phyloP scores from a whole-genome alignment of 2,888 invertebrate species.

The Chrysolina americana region DNA sequence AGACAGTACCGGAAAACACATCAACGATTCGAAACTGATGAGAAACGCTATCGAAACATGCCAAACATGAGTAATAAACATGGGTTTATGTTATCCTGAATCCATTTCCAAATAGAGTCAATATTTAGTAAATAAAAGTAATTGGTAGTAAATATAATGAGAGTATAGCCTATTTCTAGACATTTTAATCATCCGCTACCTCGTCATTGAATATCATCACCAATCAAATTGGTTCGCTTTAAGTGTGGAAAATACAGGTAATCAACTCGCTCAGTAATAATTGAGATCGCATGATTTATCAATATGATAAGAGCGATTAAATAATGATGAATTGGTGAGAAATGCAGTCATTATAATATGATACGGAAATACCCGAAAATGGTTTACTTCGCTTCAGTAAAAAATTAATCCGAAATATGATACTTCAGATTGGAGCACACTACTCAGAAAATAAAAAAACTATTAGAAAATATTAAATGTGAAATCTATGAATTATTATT shows the following conservation, averaged over 20 bases:
- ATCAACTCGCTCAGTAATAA: neutral
- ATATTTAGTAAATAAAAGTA: neutral
- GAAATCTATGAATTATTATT: no score
- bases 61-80: neutral
- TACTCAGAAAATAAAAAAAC: no score
- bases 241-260: neutral
- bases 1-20: neutral
- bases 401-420: no score
- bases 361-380: no score
- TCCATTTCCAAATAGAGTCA: conserved; percentile 13
- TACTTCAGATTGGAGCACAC: no score
- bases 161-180: neutral
- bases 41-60: neutral
- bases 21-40: neutral
- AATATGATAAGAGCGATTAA: no score
- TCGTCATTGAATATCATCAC: neutral
- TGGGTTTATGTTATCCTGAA: neutral
- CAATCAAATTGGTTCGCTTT: neutral
- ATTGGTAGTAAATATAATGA: conserved; percentile 1
- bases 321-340: no score
- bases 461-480: no score
- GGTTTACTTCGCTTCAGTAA: no score
- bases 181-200: neutral
- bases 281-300: no score
- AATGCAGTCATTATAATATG: no score